These are phyloP conservation scores for Spialia ferax DNA, from an alignment of 2,888 invertebrate genomes.

Conservation along the genomic window DNA sequence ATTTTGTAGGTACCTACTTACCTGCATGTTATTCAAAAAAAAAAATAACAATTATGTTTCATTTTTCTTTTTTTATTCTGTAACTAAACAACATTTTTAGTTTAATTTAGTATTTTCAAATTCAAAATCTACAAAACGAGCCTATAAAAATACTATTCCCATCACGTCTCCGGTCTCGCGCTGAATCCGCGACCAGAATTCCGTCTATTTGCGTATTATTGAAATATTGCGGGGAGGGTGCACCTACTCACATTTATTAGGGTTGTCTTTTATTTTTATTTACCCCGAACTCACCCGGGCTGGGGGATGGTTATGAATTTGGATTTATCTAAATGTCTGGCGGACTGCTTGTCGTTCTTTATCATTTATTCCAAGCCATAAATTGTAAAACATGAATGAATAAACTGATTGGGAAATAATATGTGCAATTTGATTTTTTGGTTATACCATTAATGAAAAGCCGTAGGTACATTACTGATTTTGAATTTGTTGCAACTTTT, in stretches of 20 bases:
- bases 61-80: too few species aligned
- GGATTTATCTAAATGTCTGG: conserved; percentile 35
- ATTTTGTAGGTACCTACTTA: too few species aligned
- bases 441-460: background rate
- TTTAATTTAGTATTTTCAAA: too few species aligned
- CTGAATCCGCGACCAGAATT: conserved; percentile 29
- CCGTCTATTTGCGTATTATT: conserved; percentile 43
- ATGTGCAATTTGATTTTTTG: too few species aligned
- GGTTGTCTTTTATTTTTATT: conserved; percentile 40
- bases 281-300: conserved; percentile 29
- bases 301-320: conserved; percentile 37
- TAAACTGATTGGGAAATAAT: conserved; percentile 11
- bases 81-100: too few species aligned
- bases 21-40: too few species aligned
- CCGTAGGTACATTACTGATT: background rate
- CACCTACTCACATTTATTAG: conserved; percentile 34
- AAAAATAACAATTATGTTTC: too few species aligned
- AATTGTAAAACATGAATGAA: conserved; percentile 6
- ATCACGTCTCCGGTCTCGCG: conserved; percentile 29
- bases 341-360: conserved; percentile 25
- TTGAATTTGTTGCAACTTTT: too few species aligned
- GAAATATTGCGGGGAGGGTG: conserved; percentile 42
- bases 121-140: too few species aligned
- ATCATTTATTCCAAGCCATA: background rate
- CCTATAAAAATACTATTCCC: conserved; percentile 27